Percentiles rank a stretch among this genome's conserved stretches.
Evolutionary conservation across 2,888 invertebrate species (phyloP).

Genomic region (Xestoiulus laeticollis): DNA sequence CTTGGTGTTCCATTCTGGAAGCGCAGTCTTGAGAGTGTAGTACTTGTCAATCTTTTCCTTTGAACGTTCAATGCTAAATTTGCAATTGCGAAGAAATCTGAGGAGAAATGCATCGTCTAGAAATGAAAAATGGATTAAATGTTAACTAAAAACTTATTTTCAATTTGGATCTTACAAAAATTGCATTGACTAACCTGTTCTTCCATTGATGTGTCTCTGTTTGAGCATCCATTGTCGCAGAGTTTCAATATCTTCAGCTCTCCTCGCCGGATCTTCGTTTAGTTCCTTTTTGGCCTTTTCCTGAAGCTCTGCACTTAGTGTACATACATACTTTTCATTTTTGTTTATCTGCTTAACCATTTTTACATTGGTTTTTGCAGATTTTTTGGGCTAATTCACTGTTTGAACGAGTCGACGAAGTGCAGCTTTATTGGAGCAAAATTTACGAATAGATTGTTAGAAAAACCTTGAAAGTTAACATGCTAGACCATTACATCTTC

Average conservation of each 20-base stretch:
- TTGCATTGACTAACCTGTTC: conserved; percentile 66
- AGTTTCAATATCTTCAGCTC: conserved; percentile 67
- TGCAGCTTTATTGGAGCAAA: too few species aligned
- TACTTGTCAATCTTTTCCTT: conserved; percentile 88
- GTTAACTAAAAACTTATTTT: neutral
- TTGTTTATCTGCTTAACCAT: neutral
- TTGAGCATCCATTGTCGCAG: conserved; percentile 70
- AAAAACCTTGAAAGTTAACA: too few species aligned
- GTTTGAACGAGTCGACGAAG: too few species aligned
- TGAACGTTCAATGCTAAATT: conserved; percentile 85
- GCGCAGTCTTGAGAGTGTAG: conserved; percentile 83
- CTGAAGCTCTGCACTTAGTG: conserved; percentile 64
- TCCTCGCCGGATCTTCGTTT: conserved; percentile 68
- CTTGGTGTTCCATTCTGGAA: conserved; percentile 83
- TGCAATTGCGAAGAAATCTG: conserved; percentile 86
- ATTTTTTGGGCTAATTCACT: too few species aligned
- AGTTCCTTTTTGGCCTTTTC: conserved; percentile 68
- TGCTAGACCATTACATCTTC: too few species aligned
- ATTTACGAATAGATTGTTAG: too few species aligned
- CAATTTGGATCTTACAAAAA: too few species aligned
- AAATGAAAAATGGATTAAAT: conserved; percentile 58
- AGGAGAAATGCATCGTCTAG: conserved; percentile 79
- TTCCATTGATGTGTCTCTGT: conserved; percentile 69
- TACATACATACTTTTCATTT: conserved; percentile 50
- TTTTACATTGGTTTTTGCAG: too few species aligned